Evolutionary conservation across 2,113 vertebrate genomes (phyloP), one percentile per base, ranked within the genome.

Genomic region (Perca fluviatilis): DNA sequence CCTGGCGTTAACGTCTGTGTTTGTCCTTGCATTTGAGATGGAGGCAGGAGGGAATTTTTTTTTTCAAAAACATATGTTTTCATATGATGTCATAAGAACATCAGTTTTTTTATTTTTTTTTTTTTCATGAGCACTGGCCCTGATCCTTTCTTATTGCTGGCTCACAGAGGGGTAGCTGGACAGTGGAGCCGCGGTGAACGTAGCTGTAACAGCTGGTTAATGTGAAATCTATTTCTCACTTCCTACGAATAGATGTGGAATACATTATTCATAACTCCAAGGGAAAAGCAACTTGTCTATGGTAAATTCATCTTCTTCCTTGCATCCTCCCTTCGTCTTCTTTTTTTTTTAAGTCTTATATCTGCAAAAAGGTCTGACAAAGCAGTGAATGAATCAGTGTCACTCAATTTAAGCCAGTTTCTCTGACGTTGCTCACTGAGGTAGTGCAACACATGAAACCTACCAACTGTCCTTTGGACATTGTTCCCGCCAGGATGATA

Each of bases 221-320:
- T 93, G 87, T 71, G 93, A 93, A 92, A 93, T 94, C 91, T 88
- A 92, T 93, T 94, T 90, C 90, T 93, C 86, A 82, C 88, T 86
- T 95, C 93, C 89, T 90, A 82, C 71, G 70, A 89, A 93, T 92
- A 93, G 92, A 93, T 89, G 90, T 92, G 69, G 77, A 84, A 95
- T 95, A 83, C 89, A 95, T 96, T 94, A 95, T 95, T 95, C 92
- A 95, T 95, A 86, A 90, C 86, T 82, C 85, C 79, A 79, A 93
- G 90, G 89, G 92, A 89, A 88, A 84, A 92, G 91, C 88, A 93
- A 93, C 92, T 93, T 93, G 93, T 93, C 94, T 92, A 92, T 90
- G 89, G 85, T 94, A 93, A 94, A 95, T 91, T 93, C 86, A 89
- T 92, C 88, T 90, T 88, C 70, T 64, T 83, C 84, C 77, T 86